These are phyloP conservation scores for Panthera tigris DNA, from an alignment of 2,113 vertebrate species.

Conservation along the genomic window DNA sequence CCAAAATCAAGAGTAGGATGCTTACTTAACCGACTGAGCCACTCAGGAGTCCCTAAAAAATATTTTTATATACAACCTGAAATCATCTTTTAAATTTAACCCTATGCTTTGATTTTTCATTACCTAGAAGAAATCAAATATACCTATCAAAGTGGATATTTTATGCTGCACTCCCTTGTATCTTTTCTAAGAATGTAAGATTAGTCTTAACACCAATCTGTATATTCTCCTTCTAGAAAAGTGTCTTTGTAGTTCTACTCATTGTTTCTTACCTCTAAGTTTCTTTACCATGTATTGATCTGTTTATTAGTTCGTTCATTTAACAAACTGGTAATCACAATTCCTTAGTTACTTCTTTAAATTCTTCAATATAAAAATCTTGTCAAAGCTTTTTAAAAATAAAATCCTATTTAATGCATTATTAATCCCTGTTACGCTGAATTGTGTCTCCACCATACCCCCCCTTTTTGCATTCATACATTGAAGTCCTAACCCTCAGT, in stretches of 20 bases:
- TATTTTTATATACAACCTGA: neutral
- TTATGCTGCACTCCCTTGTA: neutral
- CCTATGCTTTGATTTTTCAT: neutral
- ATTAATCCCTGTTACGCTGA: neutral
- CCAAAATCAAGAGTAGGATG: too few species aligned
- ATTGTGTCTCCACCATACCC: neutral
- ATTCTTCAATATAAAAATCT: conserved; percentile 5
- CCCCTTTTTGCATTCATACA: neutral
- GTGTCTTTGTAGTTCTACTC: neutral
- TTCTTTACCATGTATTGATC: neutral
- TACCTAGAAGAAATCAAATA: conserved; percentile 23
- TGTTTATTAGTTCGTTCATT: neutral
- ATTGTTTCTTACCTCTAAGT: neutral
- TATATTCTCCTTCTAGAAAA: neutral
- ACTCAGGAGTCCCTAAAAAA: neutral
- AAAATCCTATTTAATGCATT: neutral
- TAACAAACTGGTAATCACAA: neutral
- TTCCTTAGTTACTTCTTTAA: conserved; percentile 36
- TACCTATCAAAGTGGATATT: neutral
- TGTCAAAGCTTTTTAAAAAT: neutral
- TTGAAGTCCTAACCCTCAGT: neutral
- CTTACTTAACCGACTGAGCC: too few species aligned
- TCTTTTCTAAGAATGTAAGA: conserved; percentile 1
- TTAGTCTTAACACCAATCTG: conserved; percentile 21
- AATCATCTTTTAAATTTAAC: neutral